Evolutionary conservation across 2,888 invertebrate species (phyloP).

Genomic region (Nemurella pictetii): DNA sequence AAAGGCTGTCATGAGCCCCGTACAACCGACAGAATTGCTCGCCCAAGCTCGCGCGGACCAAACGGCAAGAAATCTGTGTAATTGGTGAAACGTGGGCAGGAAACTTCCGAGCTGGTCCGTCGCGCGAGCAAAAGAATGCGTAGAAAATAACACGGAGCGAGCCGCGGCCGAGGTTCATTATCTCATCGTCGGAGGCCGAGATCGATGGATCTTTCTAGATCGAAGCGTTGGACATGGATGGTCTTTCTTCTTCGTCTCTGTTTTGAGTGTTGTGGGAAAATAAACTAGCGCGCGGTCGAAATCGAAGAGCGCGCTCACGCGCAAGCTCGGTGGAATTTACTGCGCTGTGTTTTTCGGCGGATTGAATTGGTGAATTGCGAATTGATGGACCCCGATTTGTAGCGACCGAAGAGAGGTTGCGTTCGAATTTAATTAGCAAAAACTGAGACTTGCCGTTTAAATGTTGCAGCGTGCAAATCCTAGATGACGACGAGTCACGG

Average conservation of each 20-base stretch:
- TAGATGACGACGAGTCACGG: background rate
- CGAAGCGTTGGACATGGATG: too few relatives aligned
- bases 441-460: background rate
- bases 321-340: background rate
- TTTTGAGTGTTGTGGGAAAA: background rate
- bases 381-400: too few relatives aligned
- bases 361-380: background rate
- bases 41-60: background rate
- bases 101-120: background rate
- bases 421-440: background rate
- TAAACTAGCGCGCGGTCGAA: background rate
- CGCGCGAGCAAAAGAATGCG: background rate
- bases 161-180: background rate
- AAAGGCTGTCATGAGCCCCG: background rate
- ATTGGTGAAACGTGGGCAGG: background rate
- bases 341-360: background rate
- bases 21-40: conserved; percentile 28
- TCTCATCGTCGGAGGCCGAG: background rate
- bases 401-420: background rate
- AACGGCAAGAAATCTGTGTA: background rate
- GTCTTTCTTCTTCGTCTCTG: background rate
- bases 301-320: background rate
- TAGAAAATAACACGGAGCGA: background rate
- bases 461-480: background rate
- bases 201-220: background rate